phyloP scores from a whole-genome alignment of 2,888 invertebrate species.

The Hoplodrina blanda region DNA sequence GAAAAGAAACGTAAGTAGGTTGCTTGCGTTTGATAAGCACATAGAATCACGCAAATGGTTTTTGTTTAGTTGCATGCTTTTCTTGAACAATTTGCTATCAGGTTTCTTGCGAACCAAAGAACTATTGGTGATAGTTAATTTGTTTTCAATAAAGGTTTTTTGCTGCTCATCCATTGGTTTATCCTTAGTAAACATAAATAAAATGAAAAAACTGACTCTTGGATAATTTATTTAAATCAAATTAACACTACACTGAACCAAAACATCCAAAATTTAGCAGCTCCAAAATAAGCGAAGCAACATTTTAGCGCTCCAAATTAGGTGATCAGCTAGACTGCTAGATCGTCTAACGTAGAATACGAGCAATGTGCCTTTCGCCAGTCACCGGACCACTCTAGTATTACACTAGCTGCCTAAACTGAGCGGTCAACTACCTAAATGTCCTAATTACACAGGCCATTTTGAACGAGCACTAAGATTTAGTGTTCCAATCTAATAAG shows the following conservation, averaged over 20 bases:
- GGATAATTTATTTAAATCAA: no score
- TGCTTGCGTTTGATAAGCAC: neutral
- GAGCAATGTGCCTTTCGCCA: slow-evolving; percentile 58
- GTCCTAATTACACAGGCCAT: slow-evolving; percentile 31
- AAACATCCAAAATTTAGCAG: neutral
- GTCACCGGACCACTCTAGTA: slow-evolving; percentile 29
- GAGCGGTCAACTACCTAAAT: slow-evolving; percentile 14
- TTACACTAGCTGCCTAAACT: slow-evolving; percentile 33
- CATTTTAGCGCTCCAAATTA: slow-evolving; percentile 55
- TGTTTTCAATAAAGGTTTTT: no score
- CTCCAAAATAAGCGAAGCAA: slow-evolving; percentile 30
- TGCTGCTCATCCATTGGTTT: no score
- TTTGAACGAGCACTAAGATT: slow-evolving; percentile 4
- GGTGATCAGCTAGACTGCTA: slow-evolving; percentile 52
- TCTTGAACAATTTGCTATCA: neutral
- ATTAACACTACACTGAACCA: neutral
- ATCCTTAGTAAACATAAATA: no score
- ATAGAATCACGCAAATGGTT: neutral
- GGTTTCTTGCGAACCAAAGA: neutral
- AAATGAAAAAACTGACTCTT: no score
- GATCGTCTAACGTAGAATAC: slow-evolving; percentile 43
- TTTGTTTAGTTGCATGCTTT: slow-evolving; percentile 2
- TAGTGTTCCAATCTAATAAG: slow-evolving; percentile 5
- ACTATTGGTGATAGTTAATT: no score
- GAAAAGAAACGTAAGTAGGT: slow-evolving; percentile 9